Percentiles rank a stretch among this genome's conserved stretches.
Evolutionary conservation across 1,140 invertebrate genomes (phyloP).

Genomic region (Paramacrobiotus metropolitanus): DNA sequence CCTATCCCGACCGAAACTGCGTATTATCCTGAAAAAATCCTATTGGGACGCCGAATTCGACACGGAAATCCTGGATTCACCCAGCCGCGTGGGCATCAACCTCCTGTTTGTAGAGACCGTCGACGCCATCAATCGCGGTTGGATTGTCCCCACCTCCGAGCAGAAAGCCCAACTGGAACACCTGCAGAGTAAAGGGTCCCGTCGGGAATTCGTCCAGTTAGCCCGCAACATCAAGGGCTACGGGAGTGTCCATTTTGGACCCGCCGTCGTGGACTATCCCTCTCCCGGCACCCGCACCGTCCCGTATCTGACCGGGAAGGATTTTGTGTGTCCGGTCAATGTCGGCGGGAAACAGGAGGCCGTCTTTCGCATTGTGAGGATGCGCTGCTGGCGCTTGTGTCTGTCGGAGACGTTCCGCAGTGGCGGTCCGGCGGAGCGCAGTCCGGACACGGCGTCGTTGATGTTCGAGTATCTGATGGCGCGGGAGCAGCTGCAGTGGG

Average conservation of each 20-base stretch:
- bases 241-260: background rate
- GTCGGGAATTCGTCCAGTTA: slow-evolving; percentile 39
- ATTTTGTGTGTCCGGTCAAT: background rate
- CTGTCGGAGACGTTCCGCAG: slow-evolving; percentile 35
- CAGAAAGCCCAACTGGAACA: slow-evolving; percentile 38
- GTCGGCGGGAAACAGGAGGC: background rate
- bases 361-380: slow-evolving; percentile 66
- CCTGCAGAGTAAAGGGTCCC: slow-evolving; percentile 45
- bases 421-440: background rate
- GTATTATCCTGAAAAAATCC: background rate
- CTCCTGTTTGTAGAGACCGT: slow-evolving; percentile 64
- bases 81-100: slow-evolving; percentile 48
- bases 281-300: background rate
- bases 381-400: slow-evolving; percentile 88
- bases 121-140: slow-evolving; percentile 56
- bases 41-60: slow-evolving; percentile 2
- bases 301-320: background rate
- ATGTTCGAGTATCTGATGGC: slow-evolving; percentile 74
- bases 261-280: background rate
- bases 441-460: background rate
- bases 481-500: slow-evolving; percentile 75
- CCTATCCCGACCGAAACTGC: too few relatives aligned
- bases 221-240: background rate
- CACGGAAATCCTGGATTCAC: slow-evolving; percentile 61
- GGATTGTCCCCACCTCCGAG: slow-evolving; percentile 48